Evolutionary conservation across 2,797 vertebrate genomes (phyloP), one percentile per base, ranked within the genome.

Genomic region (Hozukius guyotensis): DNA sequence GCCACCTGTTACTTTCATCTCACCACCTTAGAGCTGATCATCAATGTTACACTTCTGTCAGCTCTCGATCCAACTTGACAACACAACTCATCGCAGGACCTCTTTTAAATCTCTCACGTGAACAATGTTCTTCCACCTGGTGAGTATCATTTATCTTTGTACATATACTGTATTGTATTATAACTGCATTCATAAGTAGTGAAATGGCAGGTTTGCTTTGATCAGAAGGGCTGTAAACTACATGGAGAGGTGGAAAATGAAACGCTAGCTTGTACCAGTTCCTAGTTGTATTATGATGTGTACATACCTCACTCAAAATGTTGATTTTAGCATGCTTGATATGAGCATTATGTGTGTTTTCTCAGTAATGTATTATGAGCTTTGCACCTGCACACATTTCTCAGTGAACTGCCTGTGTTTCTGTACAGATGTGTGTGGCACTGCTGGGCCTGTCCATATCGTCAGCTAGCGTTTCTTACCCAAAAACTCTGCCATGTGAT

Each of bases 401-500:
- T 86, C 66, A 92, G 85, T 81, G 62, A 86, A 68, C 56, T 18
- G 9, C 32, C 8, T 88, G 25, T 85, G 67, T 86, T 77, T 87
- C 78, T 49, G 16, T 75, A 32, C 88, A 94, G 93, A 79, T 93
- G 57, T 85, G 67, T 70, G 71, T 83, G 55, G 24, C 77, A 46
- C 74, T 92, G 63, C 79, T 90, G 64, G 81, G 73, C 27, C 81
- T 90, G 62, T 92, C 87, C 0, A 56, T 78, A 49, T 67, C 92
- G 42, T 81, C 93, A 62, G 93, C 91, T 24, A 87, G 62, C 29
- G 29, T 90, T 72, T 96, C 93, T 89, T 98, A 96, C 90, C 97
- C 97, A 14, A 99, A 98, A 96, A 97, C 95, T 59, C 94, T 99
- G 67, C 97, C 97, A 2, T 99, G 98, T 89, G 94, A 98, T 12